Evolutionary conservation across 2,888 invertebrate species (phyloP).

Genomic region (Loripinus fragilis): DNA sequence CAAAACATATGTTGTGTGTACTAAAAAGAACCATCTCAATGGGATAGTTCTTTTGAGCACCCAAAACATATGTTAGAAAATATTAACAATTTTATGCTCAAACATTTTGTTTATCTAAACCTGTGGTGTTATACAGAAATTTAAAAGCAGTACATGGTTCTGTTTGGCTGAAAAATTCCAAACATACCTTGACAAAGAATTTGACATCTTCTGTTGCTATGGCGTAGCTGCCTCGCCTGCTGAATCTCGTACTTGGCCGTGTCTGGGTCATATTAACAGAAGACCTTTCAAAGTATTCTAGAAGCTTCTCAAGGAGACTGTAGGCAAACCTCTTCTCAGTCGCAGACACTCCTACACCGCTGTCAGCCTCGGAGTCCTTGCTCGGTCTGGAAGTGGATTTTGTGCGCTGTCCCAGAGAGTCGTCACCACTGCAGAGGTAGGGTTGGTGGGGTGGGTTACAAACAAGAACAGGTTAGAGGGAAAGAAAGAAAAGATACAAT

Average conservation of each 20-base stretch:
- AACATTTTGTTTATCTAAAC: no score
- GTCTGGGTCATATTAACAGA: conserved; percentile 93
- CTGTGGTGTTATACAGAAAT: no score
- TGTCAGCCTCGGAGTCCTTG: conserved; percentile 79
- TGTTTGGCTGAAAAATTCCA: no score
- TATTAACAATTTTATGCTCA: no score
- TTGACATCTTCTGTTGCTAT: conserved; percentile 98
- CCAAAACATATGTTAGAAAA: no score
- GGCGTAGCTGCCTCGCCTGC: conserved; percentile 88
- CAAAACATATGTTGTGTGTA: no score
- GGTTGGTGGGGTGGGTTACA: conserved; percentile 38
- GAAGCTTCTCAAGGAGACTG: conserved; percentile 96
- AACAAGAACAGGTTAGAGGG: conserved; percentile 37
- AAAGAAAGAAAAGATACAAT: conserved; percentile 46
- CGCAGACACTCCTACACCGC: conserved; percentile 86
- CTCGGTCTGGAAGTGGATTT: conserved; percentile 77
- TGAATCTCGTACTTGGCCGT: conserved; percentile 97
- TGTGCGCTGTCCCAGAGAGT: conserved; percentile 45
- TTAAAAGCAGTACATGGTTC: no score
- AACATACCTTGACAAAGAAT: conserved; percentile 96
- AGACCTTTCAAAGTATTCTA: conserved; percentile 98
- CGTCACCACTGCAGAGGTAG: conserved; percentile 60
- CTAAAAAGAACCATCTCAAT: no score
- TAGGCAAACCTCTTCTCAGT: conserved; percentile 98
- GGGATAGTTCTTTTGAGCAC: no score